Percentiles rank a stretch among this genome's conserved stretches.
These are phyloP conservation scores for Gymnothorax javanicus DNA, from an alignment of 2,797 vertebrate species.

Conservation along the genomic window DNA sequence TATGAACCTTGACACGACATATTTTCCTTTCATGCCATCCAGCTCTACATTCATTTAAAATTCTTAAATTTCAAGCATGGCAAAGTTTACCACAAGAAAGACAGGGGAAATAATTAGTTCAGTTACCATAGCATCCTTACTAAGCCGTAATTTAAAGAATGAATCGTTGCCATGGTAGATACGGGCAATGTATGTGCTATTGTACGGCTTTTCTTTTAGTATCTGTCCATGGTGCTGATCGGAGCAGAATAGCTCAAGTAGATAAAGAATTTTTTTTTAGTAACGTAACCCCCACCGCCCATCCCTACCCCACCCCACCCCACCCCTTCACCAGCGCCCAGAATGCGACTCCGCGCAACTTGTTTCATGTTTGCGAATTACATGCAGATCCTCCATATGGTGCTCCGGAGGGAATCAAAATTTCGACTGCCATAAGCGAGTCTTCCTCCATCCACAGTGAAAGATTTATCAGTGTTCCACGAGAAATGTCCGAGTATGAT, in stretches of 20 bases:
- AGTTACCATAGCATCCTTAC: background rate
- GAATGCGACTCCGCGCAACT: background rate
- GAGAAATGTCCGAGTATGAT: slow-evolving; percentile 52
- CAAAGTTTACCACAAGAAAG: background rate
- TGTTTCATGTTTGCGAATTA: slow-evolving; percentile 2
- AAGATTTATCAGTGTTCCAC: slow-evolving; percentile 69
- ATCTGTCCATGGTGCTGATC: slow-evolving; percentile 37
- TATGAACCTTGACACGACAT: background rate
- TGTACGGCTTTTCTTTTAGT: background rate
- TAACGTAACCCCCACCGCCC: too few relatives aligned
- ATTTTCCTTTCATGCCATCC: background rate
- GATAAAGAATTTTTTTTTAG: too few relatives aligned
- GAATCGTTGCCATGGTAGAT: background rate
- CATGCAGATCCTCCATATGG: slow-evolving; percentile 61
- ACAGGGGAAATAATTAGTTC: background rate
- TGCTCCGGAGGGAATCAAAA: slow-evolving; percentile 47
- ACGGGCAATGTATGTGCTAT: background rate
- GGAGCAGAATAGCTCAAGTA: background rate
- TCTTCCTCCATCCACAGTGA: slow-evolving; percentile 72
- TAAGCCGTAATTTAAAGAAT: background rate
- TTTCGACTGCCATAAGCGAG: slow-evolving; percentile 63
- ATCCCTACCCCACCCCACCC: background rate
- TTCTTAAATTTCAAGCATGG: background rate
- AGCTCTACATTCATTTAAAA: background rate
- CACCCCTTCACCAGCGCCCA: background rate